Percentiles rank a stretch among this genome's conserved stretches.
phyloP scores from a whole-genome alignment of 1,140 invertebrate species.

The Drosophila ficusphila region DNA sequence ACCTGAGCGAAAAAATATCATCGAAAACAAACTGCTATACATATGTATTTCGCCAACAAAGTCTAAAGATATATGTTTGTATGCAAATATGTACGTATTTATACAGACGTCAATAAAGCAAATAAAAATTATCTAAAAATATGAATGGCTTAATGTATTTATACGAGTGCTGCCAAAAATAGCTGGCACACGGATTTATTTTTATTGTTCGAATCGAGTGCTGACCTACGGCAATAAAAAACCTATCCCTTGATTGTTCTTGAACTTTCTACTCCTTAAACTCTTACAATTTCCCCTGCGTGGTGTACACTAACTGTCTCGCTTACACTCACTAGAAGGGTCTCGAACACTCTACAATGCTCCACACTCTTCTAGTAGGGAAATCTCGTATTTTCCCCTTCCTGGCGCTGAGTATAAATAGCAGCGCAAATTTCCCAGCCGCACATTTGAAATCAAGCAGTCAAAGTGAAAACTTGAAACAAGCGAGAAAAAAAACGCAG shows the following conservation, averaged over 20 bases:
- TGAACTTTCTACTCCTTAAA: slow-evolving; percentile 87
- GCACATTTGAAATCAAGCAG: slow-evolving; percentile 40
- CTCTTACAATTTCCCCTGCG: slow-evolving; percentile 7
- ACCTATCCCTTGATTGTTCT: background rate
- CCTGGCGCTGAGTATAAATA: slow-evolving; percentile 49
- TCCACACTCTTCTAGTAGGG: slow-evolving; percentile 19
- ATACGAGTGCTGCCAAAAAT: background rate
- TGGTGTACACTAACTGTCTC: background rate
- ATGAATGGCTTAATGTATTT: background rate
- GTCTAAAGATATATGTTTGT: too few relatives aligned
- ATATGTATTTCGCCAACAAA: too few relatives aligned
- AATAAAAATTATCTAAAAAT: slow-evolving; percentile 4
- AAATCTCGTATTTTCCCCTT: slow-evolving; percentile 45
- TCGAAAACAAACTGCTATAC: too few relatives aligned
- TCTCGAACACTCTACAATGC: slow-evolving; percentile 14
- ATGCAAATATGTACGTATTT: too few relatives aligned
- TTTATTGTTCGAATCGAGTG: background rate
- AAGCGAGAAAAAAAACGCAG: slow-evolving; percentile 4
- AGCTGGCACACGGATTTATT: background rate
- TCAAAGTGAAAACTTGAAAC: slow-evolving; percentile 14
- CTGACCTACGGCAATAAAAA: background rate
- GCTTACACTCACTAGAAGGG: background rate
- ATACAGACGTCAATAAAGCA: background rate
- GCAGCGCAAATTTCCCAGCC: slow-evolving; percentile 11
- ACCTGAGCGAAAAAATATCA: too few relatives aligned